Conservation (phyloP, 2,113 vertebrate genomes). For the Lonchura striata region DNA sequence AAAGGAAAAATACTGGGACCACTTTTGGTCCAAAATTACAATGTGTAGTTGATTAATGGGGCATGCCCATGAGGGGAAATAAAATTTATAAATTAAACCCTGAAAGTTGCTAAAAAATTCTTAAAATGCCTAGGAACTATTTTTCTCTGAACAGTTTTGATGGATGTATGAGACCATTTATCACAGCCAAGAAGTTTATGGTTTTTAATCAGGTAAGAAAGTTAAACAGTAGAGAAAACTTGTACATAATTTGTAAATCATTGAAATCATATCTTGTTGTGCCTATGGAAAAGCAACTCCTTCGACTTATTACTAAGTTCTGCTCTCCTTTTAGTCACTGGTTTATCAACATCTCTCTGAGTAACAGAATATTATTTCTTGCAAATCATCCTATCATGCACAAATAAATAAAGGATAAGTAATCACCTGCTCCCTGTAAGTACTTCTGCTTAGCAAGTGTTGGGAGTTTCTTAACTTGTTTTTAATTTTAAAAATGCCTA, state of each 20-base stretch:
- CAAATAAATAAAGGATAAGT: neutral
- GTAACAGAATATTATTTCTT: neutral
- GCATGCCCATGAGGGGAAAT: accelerated
- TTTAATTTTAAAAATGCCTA: neutral
- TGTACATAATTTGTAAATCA: neutral
- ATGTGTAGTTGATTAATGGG: neutral
- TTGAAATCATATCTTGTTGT: neutral
- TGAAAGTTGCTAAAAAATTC: neutral
- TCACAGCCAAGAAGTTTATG: neutral
- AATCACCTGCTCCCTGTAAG: neutral
- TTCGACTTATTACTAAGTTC: neutral
- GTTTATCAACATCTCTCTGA: neutral
- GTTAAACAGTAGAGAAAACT: neutral
- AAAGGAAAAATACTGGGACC: neutral
- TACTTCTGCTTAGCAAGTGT: neutral
- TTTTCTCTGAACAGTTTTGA: neutral
- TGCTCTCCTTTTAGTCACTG: neutral
- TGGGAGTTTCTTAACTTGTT: neutral
- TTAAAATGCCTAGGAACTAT: neutral
- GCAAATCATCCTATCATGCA: neutral
- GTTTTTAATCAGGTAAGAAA: neutral
- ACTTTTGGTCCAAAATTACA: neutral
- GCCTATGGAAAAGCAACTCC: neutral
- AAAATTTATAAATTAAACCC: neutral
- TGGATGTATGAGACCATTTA: neutral